Base-by-base conservation (phyloP, 2,888 invertebrate genomes). In the Salpingus planirostris region DNA sequence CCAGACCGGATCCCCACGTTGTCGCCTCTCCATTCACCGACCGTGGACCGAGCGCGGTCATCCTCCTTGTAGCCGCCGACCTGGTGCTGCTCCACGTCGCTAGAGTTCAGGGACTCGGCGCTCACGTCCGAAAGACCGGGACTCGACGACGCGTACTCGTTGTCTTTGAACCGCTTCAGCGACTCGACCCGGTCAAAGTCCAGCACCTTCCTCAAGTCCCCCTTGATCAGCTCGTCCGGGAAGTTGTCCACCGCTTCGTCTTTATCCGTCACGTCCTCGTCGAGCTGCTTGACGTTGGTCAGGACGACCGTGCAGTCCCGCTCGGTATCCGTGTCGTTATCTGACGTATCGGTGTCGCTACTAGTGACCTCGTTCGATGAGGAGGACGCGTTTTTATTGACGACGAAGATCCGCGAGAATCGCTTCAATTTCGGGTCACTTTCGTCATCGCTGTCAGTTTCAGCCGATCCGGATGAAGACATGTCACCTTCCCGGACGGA, bases 351-450 rank as follows among this genome's bases (percentile, higher is more conserved):
- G 27, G 69, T 73, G 27, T 76, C 74, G 23, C 71, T 65, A 30
- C 74, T 76, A 15, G 31, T 40, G 3, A 29, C 11, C 12, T n/a
- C 10, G 14, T 21, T 8, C 5, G 23, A 23, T 7, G 49, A 47
- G 2, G 76, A 75, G 29, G 73, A 70, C 11, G 65, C 66, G 29
- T 56, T 57, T 4, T 75, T 76, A 50, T 80, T 80, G 11, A 80
- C 78, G 1, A 80, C 74, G 54, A 80, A 80, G 11, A 80, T 76
- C 32, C 78, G 71, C 18, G 77, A 76, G 52, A 80, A 81, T 21
- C 65, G 60, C 29, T 67, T 67, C 7, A 68, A 62, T 28, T 68
- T 66, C 66, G 53, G 69, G 65, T 58, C 76, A 8, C 77, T 78
- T 0, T 69, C 70, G 44, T 71, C 71, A 46, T 71, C 69, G 11